Evolutionary conservation across 2,797 vertebrate genomes (phyloP), one percentile per base, ranked within the genome.

Genomic region (Pristis pectinata): DNA sequence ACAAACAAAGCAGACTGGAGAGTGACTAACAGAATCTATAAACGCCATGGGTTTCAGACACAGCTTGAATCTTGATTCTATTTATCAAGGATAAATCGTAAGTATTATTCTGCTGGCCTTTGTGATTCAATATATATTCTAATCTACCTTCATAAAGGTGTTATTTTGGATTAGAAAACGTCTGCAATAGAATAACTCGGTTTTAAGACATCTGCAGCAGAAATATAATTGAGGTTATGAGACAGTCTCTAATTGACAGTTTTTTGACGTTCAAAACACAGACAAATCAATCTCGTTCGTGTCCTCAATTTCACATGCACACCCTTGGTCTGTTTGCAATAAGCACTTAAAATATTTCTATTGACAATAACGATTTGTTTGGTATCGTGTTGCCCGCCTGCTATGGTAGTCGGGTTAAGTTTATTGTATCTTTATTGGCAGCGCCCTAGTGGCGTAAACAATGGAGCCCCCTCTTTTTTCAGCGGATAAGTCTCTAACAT

Each of bases 61-160:
- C 27, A 74, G 49, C 24, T 76, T 76, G 44, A 74, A 76, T n/a
- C 70, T 94, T 56, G 41, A 49, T 76, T 74, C 6, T 53, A 74
- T 74, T 74, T 93, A 44, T 93, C 92, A 34, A 74, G 41, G 67
- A 34, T 76, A 56, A 94, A 76, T 94, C 44, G 92, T 94, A 15
- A 94, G 92, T 94, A 67, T 91, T 24, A 7, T 80, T 41, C 4
- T 80, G 0, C 37, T 24, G 87, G 17, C 87, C n/a, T 64, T 64
- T 41, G 11, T 24, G 37, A 2, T 67, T 67, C 59, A 41, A 37
- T 91, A 9, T 22, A 67, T 67, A 37, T 41, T 67, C n/a, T 67
- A 59, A 67, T 67, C 17, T 10, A 41, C 87, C n/a, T 91, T n/a
- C 34, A 37, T 59, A 13, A 61, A 64, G 34, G 56, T 89, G 87